Conservation (phyloP, 2,113 vertebrate species). For the Leptosomus discolor region DNA sequence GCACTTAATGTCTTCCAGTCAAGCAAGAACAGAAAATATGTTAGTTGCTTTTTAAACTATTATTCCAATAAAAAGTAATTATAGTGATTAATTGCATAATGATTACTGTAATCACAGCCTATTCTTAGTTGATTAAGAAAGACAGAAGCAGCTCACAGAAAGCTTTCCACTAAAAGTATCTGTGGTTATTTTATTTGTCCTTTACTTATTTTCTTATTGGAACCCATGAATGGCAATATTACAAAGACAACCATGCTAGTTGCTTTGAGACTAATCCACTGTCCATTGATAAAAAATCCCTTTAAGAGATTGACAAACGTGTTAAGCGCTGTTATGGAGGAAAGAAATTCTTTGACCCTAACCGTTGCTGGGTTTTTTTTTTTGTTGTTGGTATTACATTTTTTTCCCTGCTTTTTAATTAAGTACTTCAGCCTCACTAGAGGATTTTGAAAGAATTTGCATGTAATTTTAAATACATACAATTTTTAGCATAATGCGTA, state of each 20-base stretch:
- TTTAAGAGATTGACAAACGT: not conserved
- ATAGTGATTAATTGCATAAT: conserved; percentile 76
- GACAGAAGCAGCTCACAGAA: conserved; percentile 59
- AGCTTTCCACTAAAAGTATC: conserved; percentile 38
- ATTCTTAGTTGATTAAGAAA: conserved; percentile 75
- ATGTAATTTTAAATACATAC: not conserved
- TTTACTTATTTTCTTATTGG: conserved; percentile 27
- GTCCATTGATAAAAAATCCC: not conserved
- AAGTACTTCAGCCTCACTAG: not conserved
- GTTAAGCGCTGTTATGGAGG: not conserved
- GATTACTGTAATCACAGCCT: conserved; percentile 72
- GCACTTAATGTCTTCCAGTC: conserved; percentile 59
- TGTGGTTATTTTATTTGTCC: conserved; percentile 56
- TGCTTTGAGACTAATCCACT: not conserved
- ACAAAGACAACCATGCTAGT: not conserved
- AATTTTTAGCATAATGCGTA: not conserved
- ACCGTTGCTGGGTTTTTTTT: fast-evolving
- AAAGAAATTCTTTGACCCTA: not conserved
- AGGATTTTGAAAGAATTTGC: not conserved
- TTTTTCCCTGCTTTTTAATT: not conserved
- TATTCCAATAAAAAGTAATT: conserved; percentile 74
- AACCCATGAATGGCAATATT: not conserved
- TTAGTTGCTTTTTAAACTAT: conserved; percentile 67
- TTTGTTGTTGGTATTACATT: not conserved
- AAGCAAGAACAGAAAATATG: conserved; percentile 62